Base-by-base conservation (phyloP, 2,113 vertebrate species). In the Calyptommatus sinebrachiatus region DNA sequence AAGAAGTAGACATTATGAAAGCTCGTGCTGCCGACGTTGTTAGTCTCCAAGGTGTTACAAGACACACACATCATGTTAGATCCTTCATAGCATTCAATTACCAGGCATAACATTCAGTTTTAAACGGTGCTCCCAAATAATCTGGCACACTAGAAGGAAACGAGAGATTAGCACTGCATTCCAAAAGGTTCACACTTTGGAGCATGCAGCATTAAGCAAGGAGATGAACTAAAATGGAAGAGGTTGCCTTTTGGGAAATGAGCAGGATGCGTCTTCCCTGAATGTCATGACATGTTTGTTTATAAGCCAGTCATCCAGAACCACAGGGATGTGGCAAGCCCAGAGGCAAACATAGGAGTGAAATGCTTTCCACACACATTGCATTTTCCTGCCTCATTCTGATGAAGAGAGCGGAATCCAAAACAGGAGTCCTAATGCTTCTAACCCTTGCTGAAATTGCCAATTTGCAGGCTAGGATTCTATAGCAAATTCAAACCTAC, bases 391-490 rank as follows among this genome's bases (percentile, higher is more conserved):
- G 24, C 50, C 73, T 31, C 66, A 77, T 76, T n/a, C 76, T 53
- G 66, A 73, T 50, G 50, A 57, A 29, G 41, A 66, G 76, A 86
- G 87, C 84, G 82, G 85, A 80, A 89, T 57, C 74, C 76, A 1
- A 0, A 81, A 28, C 66, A 88, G 84, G 12, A 74, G 71, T 83
- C 35, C 70, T 0, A 8, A 89, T 88, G 3, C 50, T 63, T 73
- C 79, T 35, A 2, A 20, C 50, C 71, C 77, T 31, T 53, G 35
- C 26, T 45, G 74, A 1, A 81, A 76, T 78, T 84, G 71, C 62
- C 60, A 53, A 82, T 85, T 84, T 79, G 82, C 76, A 28, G 77
- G 85, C 87, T 78, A 91, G 85, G 68, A 70, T 70, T 71, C 77
- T 24, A 18, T 84, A 53, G 50, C 53, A 57, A 57, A 57, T 18